phyloP scores from a whole-genome alignment of 1,140 invertebrate species.

The Drosophila virilis region DNA sequence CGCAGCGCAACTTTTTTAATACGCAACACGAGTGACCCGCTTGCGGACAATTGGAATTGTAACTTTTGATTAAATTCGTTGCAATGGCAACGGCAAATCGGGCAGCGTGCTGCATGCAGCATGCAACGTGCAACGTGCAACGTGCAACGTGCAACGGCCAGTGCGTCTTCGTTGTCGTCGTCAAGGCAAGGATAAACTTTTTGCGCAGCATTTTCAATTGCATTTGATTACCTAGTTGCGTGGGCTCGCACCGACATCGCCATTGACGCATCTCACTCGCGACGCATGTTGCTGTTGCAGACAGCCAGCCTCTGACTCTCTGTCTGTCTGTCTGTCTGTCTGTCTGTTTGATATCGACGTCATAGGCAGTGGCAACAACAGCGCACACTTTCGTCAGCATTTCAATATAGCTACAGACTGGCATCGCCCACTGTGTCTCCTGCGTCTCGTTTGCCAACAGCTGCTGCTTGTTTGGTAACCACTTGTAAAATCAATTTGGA shows the following conservation, averaged over 20 bases:
- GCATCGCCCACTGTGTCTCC: conserved; percentile 2
- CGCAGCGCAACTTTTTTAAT: conserved; percentile 77
- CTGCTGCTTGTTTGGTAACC: conserved; percentile 64
- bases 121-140: conserved; percentile 5
- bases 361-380: conserved; percentile 16
- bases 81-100: conserved; percentile 77
- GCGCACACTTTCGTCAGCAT: conserved; percentile 37
- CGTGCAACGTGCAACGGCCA: background rate
- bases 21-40: conserved; percentile 82
- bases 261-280: background rate
- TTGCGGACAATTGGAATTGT: conserved; percentile 82
- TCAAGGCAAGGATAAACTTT: conserved; percentile 70
- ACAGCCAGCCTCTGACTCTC: background rate
- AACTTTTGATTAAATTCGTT: conserved; percentile 82
- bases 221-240: conserved; percentile 82
- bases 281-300: background rate
- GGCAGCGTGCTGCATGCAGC: conserved; percentile 37
- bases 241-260: conserved; percentile 31
- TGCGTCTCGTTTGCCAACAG: background rate
- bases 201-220: conserved; percentile 77
- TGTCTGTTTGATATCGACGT: background rate
- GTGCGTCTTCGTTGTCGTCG: conserved; percentile 1
- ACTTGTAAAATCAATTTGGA: conserved; percentile 76
- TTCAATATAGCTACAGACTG: conserved; percentile 53
- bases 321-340: background rate